phyloP scores from a whole-genome alignment of 2,113 vertebrate species.

The Podarcis raffonei region DNA sequence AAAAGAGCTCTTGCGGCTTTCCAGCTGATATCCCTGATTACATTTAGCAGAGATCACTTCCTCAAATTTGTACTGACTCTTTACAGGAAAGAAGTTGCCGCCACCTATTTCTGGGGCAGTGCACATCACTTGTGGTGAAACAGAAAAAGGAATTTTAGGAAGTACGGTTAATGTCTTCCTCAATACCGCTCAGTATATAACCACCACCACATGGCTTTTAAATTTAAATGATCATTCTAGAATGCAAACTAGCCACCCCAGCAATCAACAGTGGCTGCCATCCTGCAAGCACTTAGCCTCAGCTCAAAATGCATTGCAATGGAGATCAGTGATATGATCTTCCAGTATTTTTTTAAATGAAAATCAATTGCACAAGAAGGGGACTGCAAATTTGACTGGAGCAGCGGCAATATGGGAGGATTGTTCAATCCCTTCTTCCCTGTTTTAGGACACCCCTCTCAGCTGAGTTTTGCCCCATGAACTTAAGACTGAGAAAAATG shows the following conservation, averaged over 20 bases:
- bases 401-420: background rate
- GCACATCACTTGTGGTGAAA: background rate
- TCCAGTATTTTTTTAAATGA: background rate
- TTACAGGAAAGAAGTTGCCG: background rate
- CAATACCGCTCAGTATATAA: background rate
- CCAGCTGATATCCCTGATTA: background rate
- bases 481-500: background rate
- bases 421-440: background rate
- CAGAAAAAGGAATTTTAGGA: background rate
- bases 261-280: background rate
- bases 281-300: background rate
- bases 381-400: background rate
- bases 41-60: background rate
- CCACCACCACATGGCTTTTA: background rate
- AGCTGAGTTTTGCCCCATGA: background rate
- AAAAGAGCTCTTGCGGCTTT: background rate
- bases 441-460: background rate
- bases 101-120: background rate
- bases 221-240: background rate
- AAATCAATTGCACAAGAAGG: background rate
- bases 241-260: background rate
- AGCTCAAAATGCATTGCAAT: background rate
- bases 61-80: background rate
- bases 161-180: background rate
- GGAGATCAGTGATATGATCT: background rate